Evolutionary conservation across 2,797 vertebrate genomes (phyloP).

Genomic region (Falco concolor): DNA sequence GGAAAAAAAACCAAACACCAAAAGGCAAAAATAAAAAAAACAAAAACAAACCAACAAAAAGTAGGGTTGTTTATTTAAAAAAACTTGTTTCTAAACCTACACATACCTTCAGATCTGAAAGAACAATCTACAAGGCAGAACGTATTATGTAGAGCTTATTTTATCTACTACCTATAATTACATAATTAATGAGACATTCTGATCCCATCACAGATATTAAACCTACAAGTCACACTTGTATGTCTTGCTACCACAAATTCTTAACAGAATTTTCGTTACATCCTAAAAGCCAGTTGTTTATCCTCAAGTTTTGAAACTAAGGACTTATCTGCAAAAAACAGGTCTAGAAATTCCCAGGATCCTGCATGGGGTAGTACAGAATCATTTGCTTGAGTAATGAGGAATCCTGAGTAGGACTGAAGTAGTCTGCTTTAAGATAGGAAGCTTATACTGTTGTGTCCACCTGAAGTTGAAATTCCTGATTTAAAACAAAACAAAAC

Average conservation of each 20-base stretch:
- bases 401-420: background rate
- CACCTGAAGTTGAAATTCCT: background rate
- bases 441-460: background rate
- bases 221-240: background rate
- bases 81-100: background rate
- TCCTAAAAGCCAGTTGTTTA: background rate
- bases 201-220: background rate
- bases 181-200: background rate
- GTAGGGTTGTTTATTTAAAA: background rate
- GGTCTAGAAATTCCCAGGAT: background rate
- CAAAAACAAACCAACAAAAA: too few relatives aligned
- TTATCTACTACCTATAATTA: background rate
- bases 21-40: too few relatives aligned
- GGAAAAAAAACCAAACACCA: rapidly evolving
- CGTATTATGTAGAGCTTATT: background rate
- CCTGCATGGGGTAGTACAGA: background rate
- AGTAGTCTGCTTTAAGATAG: background rate
- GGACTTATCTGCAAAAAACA: background rate
- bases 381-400: background rate
- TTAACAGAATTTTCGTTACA: background rate
- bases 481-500: background rate
- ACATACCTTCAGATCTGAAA: background rate
- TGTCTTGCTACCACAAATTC: background rate
- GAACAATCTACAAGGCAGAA: background rate
- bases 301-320: background rate